Evolutionary conservation across 1,140 invertebrate genomes (phyloP).

Genomic region (Caerostris darwini): DNA sequence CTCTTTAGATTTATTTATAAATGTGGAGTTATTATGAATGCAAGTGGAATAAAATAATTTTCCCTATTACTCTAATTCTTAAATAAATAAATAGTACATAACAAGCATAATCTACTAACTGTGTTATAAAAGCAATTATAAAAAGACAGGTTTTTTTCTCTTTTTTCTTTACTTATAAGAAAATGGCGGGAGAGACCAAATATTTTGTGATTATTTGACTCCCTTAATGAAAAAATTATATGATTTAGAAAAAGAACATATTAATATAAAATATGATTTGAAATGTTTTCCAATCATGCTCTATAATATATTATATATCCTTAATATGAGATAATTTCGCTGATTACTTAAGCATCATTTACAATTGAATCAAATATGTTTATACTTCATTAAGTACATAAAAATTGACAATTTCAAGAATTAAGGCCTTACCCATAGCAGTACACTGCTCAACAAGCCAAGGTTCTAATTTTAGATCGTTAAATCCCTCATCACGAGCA

Average conservation of each 20-base stretch:
- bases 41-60: too few species aligned
- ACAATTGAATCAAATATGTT: neutral
- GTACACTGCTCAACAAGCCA: conserved; percentile 37
- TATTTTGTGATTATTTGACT: too few species aligned
- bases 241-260: neutral
- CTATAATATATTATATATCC: neutral
- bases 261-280: neutral
- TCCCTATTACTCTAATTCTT: too few species aligned
- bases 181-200: too few species aligned
- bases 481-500: neutral
- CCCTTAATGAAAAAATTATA: too few species aligned
- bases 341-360: neutral
- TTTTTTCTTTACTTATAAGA: too few species aligned
- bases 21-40: too few species aligned
- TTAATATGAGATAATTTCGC: neutral
- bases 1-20: too few species aligned
- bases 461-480: neutral
- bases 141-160: too few species aligned
- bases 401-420: neutral
- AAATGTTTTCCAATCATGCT: neutral
- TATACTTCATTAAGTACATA: neutral
- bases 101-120: too few species aligned
- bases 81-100: too few species aligned
- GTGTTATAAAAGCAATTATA: too few species aligned
- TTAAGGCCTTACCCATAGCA: conserved; percentile 6